Evolutionary conservation across 2,797 vertebrate species (phyloP).

Genomic region (Centropyge bicolor): DNA sequence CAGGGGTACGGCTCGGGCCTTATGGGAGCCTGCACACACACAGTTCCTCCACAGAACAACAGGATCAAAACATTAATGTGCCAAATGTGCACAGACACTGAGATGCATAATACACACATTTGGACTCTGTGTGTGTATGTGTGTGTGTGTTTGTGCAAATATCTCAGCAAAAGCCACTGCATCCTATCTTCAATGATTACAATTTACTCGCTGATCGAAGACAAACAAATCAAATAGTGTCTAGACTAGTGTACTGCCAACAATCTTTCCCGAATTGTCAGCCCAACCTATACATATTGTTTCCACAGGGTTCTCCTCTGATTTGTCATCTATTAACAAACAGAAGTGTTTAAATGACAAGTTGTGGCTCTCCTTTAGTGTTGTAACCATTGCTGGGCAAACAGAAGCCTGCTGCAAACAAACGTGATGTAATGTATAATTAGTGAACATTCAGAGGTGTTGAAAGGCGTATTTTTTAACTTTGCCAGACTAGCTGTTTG

Average conservation of each 20-base stretch:
- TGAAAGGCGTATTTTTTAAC: not conserved
- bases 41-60: conserved; percentile 3
- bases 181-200: not conserved
- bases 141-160: not conserved
- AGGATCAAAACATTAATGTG: conserved; percentile 13
- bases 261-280: not conserved
- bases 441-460: not conserved
- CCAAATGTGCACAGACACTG: conserved; percentile 7
- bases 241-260: not conserved
- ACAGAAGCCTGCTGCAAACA: not conserved
- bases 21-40: conserved; percentile 20
- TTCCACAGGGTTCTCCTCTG: not conserved
- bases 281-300: not conserved
- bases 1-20: conserved; percentile 28
- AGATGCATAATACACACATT: not conserved
- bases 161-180: not conserved
- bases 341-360: not conserved
- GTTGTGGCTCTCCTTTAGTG: too few relatives aligned
- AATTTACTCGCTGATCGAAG: not conserved
- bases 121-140: not conserved
- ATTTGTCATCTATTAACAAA: not conserved
- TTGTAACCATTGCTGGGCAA: not conserved
- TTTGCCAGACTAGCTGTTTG: not conserved
- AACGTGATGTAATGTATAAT: not conserved
- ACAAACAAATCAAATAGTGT: not conserved